phyloP scores from a whole-genome alignment of 2,888 invertebrate genomes.

The Spodoptera littoralis region DNA sequence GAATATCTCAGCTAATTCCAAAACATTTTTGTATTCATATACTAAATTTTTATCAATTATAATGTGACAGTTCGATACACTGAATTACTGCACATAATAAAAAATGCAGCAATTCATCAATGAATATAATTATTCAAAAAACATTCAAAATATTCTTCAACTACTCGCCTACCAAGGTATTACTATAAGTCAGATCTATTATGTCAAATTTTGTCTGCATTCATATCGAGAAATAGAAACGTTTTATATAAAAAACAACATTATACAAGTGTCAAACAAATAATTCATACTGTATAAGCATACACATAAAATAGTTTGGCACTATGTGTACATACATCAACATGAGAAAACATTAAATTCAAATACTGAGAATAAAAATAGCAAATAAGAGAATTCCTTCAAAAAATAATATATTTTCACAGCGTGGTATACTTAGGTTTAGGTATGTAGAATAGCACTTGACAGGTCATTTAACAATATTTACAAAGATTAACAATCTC shows the following conservation, averaged over 20 bases:
- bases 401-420: constrained; percentile 78
- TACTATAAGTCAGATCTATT: constrained; percentile 59
- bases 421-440: constrained; percentile 70
- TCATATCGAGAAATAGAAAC: constrained; percentile 43
- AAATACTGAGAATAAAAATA: constrained; percentile 72
- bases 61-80: constrained; percentile 50
- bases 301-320: constrained; percentile 80
- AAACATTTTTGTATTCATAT: constrained; percentile 18
- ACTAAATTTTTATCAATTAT: constrained; percentile 38
- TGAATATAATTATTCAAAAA: constrained; percentile 55
- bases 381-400: constrained; percentile 70
- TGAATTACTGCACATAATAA: constrained; percentile 44
- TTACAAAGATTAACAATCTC: constrained; percentile 82
- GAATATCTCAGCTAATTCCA: constrained; percentile 48
- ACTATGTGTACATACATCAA: constrained; percentile 73
- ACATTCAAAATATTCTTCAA: constrained; percentile 55
- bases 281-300: constrained; percentile 62
- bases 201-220: constrained; percentile 48
- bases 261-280: constrained; percentile 59
- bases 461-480: constrained; percentile 80
- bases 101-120: constrained; percentile 54
- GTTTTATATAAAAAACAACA: constrained; percentile 49
- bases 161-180: constrained; percentile 61
- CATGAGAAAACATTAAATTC: constrained; percentile 66
- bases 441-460: constrained; percentile 73